Conservation (phyloP, 2,888 invertebrate species). For the Oligia latruncula region DNA sequence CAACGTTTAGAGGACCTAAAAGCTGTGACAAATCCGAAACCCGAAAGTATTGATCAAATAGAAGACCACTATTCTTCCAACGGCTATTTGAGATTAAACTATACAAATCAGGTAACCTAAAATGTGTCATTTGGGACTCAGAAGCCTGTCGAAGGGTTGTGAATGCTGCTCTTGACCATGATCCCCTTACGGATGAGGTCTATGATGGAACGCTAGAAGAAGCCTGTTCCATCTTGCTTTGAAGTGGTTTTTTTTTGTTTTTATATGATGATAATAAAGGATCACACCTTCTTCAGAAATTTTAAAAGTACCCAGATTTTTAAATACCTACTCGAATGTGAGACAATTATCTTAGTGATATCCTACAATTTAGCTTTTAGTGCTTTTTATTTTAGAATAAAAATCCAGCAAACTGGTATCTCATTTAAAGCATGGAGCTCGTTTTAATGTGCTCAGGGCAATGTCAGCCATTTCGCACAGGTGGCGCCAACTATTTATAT, state of each 20-base stretch:
- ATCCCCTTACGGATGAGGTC: neutral
- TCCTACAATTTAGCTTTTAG: neutral
- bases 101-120: neutral
- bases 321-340: neutral
- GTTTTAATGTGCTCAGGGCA: constrained; percentile 19
- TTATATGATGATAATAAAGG: neutral
- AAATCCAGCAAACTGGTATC: neutral
- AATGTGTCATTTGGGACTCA: neutral
- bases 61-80: neutral
- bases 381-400: neutral
- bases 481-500: constrained; percentile 35
- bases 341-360: neutral
- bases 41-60: too few relatives aligned
- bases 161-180: neutral
- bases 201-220: too few relatives aligned
- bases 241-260: neutral
- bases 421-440: constrained; percentile 12
- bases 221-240: neutral
- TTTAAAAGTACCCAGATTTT: neutral
- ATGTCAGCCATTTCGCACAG: constrained; percentile 43
- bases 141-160: neutral
- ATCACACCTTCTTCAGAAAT: neutral
- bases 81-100: neutral
- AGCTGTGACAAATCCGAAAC: too few relatives aligned
- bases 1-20: too few relatives aligned